Conservation (phyloP, 2,888 invertebrate genomes). For the Scaptomyza polygonia region DNA sequence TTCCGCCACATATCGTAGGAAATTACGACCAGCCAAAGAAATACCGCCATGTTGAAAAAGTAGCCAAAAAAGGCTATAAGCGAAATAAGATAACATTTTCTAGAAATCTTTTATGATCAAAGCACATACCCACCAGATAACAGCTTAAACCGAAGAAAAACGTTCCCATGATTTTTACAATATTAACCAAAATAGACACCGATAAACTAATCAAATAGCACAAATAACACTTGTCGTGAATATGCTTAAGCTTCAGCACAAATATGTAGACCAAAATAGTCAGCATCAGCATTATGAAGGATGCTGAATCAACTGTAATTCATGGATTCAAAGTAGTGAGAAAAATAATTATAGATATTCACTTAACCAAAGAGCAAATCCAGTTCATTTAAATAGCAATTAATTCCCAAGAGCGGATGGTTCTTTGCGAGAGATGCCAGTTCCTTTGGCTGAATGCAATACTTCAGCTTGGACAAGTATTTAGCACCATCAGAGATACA, state of each 20-base stretch:
- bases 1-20: slow-evolving; percentile 92
- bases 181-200: slow-evolving; percentile 83
- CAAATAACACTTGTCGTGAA: slow-evolving; percentile 90
- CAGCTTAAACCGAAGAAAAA: slow-evolving; percentile 84
- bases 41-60: slow-evolving; percentile 90
- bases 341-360: background rate
- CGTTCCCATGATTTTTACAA: slow-evolving; percentile 73
- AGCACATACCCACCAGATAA: background rate
- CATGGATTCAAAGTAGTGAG: background rate
- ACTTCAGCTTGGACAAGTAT: slow-evolving; percentile 3
- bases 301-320: background rate
- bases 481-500: background rate
- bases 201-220: slow-evolving; percentile 88
- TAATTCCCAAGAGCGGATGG: background rate
- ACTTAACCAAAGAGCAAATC: background rate
- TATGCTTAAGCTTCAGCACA: slow-evolving; percentile 88
- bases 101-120: background rate
- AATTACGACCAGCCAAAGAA: slow-evolving; percentile 94
- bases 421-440: background rate
- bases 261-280: slow-evolving; percentile 86
- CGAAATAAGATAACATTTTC: background rate
- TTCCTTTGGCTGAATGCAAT: slow-evolving; percentile 19
- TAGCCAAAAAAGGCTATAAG: slow-evolving; percentile 82
- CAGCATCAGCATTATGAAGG: background rate
- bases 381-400: background rate